Evolutionary conservation across 2,888 invertebrate species (phyloP).

Genomic region (Prostheceraeus crozeri): DNA sequence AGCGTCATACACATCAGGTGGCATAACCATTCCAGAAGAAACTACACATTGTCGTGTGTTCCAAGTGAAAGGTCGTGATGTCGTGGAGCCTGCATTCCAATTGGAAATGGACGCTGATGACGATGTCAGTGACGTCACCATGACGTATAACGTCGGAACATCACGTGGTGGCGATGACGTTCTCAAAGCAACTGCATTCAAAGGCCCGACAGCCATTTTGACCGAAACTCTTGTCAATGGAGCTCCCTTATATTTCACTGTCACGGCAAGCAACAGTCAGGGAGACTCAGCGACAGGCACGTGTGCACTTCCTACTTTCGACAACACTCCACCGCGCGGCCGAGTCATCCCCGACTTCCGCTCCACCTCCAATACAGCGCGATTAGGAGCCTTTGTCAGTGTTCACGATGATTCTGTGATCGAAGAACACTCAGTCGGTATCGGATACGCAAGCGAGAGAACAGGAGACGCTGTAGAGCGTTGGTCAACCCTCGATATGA

Average conservation of each 20-base stretch:
- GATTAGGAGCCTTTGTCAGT: conserved; percentile 43
- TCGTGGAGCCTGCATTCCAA: conserved; percentile 31
- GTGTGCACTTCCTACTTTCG: conserved; percentile 44
- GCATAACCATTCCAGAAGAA: neutral
- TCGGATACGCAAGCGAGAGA: too few species aligned
- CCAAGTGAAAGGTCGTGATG: conserved; percentile 28
- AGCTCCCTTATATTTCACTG: conserved; percentile 44
- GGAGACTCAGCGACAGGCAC: conserved; percentile 42
- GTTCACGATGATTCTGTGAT: conserved; percentile 45
- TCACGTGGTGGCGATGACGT: conserved; percentile 16
- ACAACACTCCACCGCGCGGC: conserved; percentile 44
- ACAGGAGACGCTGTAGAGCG: too few species aligned
- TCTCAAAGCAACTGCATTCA: neutral
- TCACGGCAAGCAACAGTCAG: conserved; percentile 44
- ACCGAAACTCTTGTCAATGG: conserved; percentile 36
- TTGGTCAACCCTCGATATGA: too few species aligned
- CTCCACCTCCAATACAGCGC: conserved; percentile 43
- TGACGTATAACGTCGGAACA: conserved; percentile 32
- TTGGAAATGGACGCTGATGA: conserved; percentile 27
- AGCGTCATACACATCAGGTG: conserved; percentile 16
- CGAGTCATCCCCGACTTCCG: conserved; percentile 42
- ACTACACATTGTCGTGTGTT: conserved; percentile 27
- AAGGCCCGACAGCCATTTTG: conserved; percentile 18
- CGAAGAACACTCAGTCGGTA: too few species aligned
- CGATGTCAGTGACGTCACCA: conserved; percentile 30